Evolutionary conservation across 2,888 invertebrate species (phyloP), one percentile per base, ranked within the genome.

Genomic region (Nasonia oneida): DNA sequence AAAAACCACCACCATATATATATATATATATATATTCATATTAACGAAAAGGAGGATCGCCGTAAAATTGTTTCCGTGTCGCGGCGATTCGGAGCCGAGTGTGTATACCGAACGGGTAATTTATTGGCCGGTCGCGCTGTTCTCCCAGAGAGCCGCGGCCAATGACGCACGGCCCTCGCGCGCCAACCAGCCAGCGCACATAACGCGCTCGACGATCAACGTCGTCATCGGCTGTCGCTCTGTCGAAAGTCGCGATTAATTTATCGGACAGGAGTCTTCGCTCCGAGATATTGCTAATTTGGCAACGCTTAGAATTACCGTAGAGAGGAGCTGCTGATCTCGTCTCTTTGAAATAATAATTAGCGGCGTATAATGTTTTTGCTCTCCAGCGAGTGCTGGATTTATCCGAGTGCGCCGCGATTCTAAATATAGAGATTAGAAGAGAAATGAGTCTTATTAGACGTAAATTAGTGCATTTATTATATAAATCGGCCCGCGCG

Each of bases 171-270:
- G 64, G 15, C 78, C 0, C 4, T 29, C 42, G 23, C 42, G 8
- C 57, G n/a, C 18, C n/a, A 8, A 29, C 29, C 47, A 47, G 47
- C 8, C 47, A 47, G 10, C n/a, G n/a, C n/a, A 15, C 2, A 47
- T 70, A 64, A 79, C 18, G 33, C 50, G 23, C 3, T 12, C 10
- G 23, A 50, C 29, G 76, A 57, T 76, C 37, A 10, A 33, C 76
- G 14, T 76, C 57, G 76, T 18, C 76, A 29, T 33, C 33, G 23
- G 53, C 75, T 29, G 50, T 39, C 47, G 37, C 64, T 12, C 47
- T 47, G 47, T 47, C 39, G 53, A 71, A 80, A 79, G 37, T 79
- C 37, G 10, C 71, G 71, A 71, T 80, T 53, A 80, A 80, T 71
- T 80, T 53, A 53, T 42, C 37, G 67, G 18, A 53, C 50, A 75